Evolutionary conservation across 2,888 invertebrate species (phyloP).

Genomic region (Ctena decussata): DNA sequence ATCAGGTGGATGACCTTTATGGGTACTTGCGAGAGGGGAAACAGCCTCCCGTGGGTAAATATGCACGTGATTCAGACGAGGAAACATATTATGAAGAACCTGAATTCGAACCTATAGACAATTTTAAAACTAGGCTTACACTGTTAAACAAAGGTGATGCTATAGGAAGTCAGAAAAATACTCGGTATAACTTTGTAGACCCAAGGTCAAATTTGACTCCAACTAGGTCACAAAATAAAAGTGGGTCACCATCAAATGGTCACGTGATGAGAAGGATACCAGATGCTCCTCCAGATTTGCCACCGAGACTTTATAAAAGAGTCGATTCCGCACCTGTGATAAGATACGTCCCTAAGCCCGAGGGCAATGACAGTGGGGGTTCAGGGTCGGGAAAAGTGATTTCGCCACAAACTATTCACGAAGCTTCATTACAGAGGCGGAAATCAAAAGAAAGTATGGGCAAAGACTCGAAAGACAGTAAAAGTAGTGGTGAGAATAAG

Average conservation of each 20-base stretch:
- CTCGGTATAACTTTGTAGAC: slow-evolving; percentile 75
- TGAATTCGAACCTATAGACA: slow-evolving; percentile 82
- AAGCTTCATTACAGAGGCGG: slow-evolving; percentile 21
- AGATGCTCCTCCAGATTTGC: slow-evolving; percentile 64
- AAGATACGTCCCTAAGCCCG: slow-evolving; percentile 1
- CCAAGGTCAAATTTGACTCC: slow-evolving; percentile 50
- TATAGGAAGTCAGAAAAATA: slow-evolving; percentile 65
- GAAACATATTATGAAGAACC: slow-evolving; percentile 86
- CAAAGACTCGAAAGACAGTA: slow-evolving; percentile 57
- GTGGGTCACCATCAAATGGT: slow-evolving; percentile 28
- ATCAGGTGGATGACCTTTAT: slow-evolving; percentile 98
- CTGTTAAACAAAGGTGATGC: slow-evolving; percentile 76
- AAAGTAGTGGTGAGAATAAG: slow-evolving; percentile 49
- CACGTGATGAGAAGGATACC: slow-evolving; percentile 16
- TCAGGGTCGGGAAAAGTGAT: slow-evolving; percentile 27
- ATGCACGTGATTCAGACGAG: slow-evolving; percentile 83
- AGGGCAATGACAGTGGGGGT: slow-evolving; percentile 13
- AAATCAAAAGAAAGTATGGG: slow-evolving; percentile 52
- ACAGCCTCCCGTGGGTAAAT: slow-evolving; percentile 90
- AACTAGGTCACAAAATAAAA: slow-evolving; percentile 21
- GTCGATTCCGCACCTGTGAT: slow-evolving; percentile 68
- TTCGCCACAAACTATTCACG: slow-evolving; percentile 2
- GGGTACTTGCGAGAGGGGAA: slow-evolving; percentile 98
- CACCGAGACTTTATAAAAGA: slow-evolving; percentile 67
- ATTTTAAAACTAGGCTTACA: slow-evolving; percentile 76